These are phyloP conservation scores for Plecotus auritus DNA, from an alignment of 2,113 vertebrate species.

Conservation along the genomic window DNA sequence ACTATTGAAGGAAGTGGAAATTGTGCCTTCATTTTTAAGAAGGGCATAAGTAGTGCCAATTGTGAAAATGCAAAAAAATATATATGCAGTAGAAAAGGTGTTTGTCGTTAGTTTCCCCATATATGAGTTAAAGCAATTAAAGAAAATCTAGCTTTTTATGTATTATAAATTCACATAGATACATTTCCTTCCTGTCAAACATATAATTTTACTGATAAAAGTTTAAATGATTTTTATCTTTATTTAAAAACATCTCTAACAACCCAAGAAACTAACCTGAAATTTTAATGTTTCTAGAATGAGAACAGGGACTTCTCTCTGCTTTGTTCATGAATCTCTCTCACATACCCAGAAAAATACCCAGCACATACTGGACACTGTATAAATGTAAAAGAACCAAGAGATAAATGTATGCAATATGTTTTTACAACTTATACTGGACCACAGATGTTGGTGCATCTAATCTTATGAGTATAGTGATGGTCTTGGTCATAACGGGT, in stretches of 20 bases:
- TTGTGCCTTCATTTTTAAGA: not conserved
- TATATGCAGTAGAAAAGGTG: not conserved
- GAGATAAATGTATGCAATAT: not conserved
- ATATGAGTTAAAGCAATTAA: not conserved
- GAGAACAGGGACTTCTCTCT: not conserved
- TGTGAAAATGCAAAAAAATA: not conserved
- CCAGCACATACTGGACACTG: not conserved
- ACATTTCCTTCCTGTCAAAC: not conserved
- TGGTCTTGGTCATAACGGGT: not conserved
- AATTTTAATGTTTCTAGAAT: not conserved
- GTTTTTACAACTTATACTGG: not conserved
- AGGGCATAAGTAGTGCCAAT: not conserved
- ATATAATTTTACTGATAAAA: not conserved
- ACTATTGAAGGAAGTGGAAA: not conserved
- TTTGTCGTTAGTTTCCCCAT: not conserved
- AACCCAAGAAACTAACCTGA: not conserved
- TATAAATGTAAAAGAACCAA: not conserved
- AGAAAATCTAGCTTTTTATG: not conserved
- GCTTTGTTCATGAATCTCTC: not conserved
- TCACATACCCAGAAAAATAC: not conserved
- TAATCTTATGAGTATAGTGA: not conserved
- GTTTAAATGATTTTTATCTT: not conserved
- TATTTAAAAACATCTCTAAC: not conserved
- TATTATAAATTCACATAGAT: not conserved
- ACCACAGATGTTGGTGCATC: not conserved